Conservation (phyloP, 2,797 vertebrate genomes). For the Anolis apletophallus region DNA sequence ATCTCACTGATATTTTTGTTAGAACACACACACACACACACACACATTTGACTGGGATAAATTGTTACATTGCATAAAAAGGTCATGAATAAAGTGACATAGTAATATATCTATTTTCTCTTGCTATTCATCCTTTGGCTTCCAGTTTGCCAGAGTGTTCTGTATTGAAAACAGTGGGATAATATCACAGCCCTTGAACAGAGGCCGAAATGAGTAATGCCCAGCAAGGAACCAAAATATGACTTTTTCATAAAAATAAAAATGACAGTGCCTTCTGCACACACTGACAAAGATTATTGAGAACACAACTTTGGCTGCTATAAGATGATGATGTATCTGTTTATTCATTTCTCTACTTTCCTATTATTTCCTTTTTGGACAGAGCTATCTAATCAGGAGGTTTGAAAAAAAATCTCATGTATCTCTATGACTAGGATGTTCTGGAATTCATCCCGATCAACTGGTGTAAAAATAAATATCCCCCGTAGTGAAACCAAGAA, state of each 20-base stretch:
- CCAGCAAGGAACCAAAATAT: conserved; percentile 43
- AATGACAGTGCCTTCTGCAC: conserved; percentile 21
- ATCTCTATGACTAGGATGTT: not conserved
- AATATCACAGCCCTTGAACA: conserved; percentile 60
- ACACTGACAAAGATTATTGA: conserved; percentile 49
- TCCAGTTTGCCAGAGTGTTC: conserved; percentile 66
- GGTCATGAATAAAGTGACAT: conserved; percentile 70
- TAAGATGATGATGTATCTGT: not conserved
- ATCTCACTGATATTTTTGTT: conserved; percentile 42
- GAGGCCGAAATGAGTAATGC: conserved; percentile 54
- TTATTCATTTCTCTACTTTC: not conserved
- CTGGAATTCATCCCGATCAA: not conserved
- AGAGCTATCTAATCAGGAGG: not conserved
- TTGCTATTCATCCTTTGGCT: conserved; percentile 72
- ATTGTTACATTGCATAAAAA: conserved; percentile 66
- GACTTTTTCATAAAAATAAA: conserved; percentile 29
- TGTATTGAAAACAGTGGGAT: conserved; percentile 68
- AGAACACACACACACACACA: conserved; percentile 40
- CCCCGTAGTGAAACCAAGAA: not conserved
- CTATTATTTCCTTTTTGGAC: not conserved
- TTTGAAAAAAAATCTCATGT: not conserved
- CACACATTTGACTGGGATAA: conserved; percentile 60
- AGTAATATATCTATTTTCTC: conserved; percentile 61
- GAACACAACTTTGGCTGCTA: conserved; percentile 30
- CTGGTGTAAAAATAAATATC: not conserved